Evolutionary conservation across 2,113 vertebrate species (phyloP), one percentile per base, ranked within the genome.

Genomic region (Lepisosteus oculatus): DNA sequence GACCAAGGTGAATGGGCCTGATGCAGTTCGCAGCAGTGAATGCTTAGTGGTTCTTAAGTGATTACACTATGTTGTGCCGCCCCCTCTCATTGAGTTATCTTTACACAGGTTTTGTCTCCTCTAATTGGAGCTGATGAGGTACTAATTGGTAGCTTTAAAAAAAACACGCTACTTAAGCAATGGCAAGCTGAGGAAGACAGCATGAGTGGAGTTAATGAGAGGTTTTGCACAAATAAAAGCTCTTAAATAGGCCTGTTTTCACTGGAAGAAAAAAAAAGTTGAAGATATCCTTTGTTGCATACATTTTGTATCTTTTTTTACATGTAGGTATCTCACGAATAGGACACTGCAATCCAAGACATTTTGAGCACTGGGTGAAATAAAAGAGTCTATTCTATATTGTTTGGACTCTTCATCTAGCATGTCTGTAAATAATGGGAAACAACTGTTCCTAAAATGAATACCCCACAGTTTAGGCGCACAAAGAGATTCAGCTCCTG

Each of bases 121-220:
- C 94, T 98, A 98, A 99, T 99, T 98, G 96, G 94, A 96, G 94
- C 94, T 98, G 97, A 99, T 98, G 96, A 97, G 95, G 92, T 92
- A 95, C 95, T 98, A 99, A 99, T 98, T 98, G 96, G 94, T 94
- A 90, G 92, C 91, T 93, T 94, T 90, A 92, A 89, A 89, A 88
- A 80, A 90, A 91, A 91, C 91, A 87, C 84, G 82, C 87, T 90
- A 87, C 94, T 96, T 94, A 93, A 95, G 93, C 89, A 79, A 86
- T 88, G 84, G 91, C 88, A 90, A 93, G 87, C 90, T 77, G 77
- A 86, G 88, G 83, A 83, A 94, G 93, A 90, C 94, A 86, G 90
- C 89, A 86, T 93, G 95, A 95, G 94, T 88, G 77, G 93, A 97
- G 96, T 97, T 98, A 98, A 98, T 98, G 95, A 98, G 95, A 95